Base-by-base conservation (phyloP, 92 coral and sea anemone species). In the Plumapathes pennacea region DNA sequence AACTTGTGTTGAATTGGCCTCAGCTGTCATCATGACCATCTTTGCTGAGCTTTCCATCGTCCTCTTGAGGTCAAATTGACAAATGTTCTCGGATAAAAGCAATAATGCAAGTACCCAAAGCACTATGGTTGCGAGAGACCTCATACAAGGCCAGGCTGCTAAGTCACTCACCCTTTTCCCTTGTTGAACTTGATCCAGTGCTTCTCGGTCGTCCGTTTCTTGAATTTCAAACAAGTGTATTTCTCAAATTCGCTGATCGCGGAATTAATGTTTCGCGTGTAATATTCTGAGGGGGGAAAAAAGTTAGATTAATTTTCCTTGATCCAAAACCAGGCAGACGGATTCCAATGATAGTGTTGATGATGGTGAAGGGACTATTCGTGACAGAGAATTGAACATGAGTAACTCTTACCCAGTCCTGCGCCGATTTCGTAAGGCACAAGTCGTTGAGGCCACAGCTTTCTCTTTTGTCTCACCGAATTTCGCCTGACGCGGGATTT, bases 121-220 rank as follows among this genome's bases (percentile, higher is more conserved):
- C 5, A 14, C 6, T 25, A 14, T 5, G 50, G 6, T 44, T 44
- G 14, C 8, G 5, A 14, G 5, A 9, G 5, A 5, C 8, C 5
- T 44, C 5, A 14, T 44, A 5, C 21, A 44, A 14, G 20, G 26
- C 10, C 30, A 4, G 27, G n/a, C 3, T 4, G 20, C 13, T 3
- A 15, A 15, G 27, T 7, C 10, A 49, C 88, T 43, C 68, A 91
- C 97, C 97, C 97, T 46, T 62, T 68, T 15, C 37, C 86, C 34
- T 75, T 84, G 34, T 79, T 70, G 69, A 91, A 91, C 48, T 80
- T 83, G 34, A 91, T 62, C 97, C 97, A 91, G 48, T 88, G 65
- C 56, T 77, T 67, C 59, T 91, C 96, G 18, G 76, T 68, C 27
- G 82, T 80, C 69, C 81, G 77, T 46, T 64, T 71, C 44, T 76